These are phyloP conservation scores for Torymus texanus DNA, from an alignment of 2,888 invertebrate species.

Conservation along the genomic window DNA sequence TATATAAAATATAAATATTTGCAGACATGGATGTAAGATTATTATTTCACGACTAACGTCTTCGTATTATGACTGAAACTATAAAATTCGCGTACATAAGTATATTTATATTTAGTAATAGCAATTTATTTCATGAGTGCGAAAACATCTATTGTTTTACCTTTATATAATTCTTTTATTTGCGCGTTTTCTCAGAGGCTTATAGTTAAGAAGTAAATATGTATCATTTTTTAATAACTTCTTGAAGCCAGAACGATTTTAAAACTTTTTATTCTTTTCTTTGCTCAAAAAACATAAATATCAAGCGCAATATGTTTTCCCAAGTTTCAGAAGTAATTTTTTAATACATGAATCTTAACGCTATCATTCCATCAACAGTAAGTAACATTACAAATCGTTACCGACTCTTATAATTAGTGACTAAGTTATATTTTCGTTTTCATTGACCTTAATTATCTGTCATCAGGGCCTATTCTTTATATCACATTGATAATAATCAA, in stretches of 20 bases:
- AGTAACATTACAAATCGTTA: constrained; percentile 50
- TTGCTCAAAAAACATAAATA: constrained; percentile 57
- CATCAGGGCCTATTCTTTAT: constrained; percentile 34
- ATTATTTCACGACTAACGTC: constrained; percentile 63
- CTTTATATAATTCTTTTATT: constrained; percentile 42
- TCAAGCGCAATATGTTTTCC: constrained; percentile 68
- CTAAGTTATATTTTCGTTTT: constrained; percentile 66
- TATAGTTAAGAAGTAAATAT: constrained; percentile 38
- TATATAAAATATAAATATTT: constrained; percentile 72
- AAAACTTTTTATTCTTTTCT: constrained; percentile 57
- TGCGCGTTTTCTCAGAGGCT: constrained; percentile 49
- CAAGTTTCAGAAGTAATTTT: constrained; percentile 40
- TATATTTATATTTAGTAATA: constrained; percentile 71
- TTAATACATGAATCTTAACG: constrained; percentile 42
- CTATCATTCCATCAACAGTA: constrained; percentile 35
- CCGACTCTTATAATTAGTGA: constrained; percentile 71
- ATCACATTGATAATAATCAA: constrained; percentile 53
- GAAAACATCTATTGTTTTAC: constrained; percentile 60
- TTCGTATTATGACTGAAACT: constrained; percentile 61
- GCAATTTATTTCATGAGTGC: constrained; percentile 66
- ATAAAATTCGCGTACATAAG: constrained; percentile 67
- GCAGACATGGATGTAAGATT: constrained; percentile 69
- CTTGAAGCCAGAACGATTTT: constrained; percentile 65
- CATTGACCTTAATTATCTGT: constrained; percentile 60
- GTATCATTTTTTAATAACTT: constrained; percentile 61